Percentiles rank a stretch among this genome's conserved stretches.
Conservation (phyloP, 2,797 vertebrate species). For the Okamejei kenojei region DNA sequence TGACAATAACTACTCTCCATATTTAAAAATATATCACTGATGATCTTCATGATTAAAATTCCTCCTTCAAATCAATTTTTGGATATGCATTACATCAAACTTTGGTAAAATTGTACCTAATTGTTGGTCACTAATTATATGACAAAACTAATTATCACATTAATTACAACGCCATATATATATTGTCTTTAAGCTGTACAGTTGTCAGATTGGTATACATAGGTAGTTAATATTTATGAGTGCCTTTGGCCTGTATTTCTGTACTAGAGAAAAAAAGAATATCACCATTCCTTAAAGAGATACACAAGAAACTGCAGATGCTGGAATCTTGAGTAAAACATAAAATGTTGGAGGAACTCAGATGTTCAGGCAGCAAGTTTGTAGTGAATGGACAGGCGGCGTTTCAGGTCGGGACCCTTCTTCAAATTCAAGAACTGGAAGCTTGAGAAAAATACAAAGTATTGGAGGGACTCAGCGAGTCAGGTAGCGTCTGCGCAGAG, state of each 20-base stretch:
- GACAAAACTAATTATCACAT: neutral
- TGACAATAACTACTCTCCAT: neutral
- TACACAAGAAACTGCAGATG: neutral
- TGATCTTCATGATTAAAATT: neutral
- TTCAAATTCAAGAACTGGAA: no score
- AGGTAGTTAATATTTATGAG: neutral
- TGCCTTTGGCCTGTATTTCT: neutral
- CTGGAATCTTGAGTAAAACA: no score
- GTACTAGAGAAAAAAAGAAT: neutral
- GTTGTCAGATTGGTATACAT: no score
- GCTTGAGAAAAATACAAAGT: no score
- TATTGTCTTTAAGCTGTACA: neutral
- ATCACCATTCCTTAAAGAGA: neutral
- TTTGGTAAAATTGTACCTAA: neutral
- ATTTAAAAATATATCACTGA: neutral
- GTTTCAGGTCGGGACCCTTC: no score
- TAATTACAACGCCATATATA: neutral
- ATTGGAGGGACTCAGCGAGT: no score
- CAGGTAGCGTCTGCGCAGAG: no score
- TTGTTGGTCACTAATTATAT: neutral
- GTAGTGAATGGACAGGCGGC: no score
- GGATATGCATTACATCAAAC: neutral
- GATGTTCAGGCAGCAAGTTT: no score
- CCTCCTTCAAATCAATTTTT: neutral
- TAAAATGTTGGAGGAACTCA: no score